These are phyloP conservation scores for Rhinatrema bivittatum DNA, from an alignment of 2,797 vertebrate species.

Conservation along the genomic window DNA sequence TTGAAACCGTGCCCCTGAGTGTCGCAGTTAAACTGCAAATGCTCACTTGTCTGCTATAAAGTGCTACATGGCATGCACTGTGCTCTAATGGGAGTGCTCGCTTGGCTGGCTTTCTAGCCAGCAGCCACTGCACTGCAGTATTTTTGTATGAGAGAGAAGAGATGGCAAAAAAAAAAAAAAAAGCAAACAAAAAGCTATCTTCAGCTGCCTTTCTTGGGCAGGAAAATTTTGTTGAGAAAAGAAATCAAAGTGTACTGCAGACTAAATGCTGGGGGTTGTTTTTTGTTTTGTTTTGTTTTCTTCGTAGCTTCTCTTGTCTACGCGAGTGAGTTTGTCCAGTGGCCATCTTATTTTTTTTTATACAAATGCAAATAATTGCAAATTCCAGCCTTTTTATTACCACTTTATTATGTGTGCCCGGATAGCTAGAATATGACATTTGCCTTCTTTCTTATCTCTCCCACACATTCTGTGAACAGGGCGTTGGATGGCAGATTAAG, in stretches of 20 bases:
- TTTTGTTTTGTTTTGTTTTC: no score
- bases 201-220: not conserved
- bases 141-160: not conserved
- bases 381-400: constrained; percentile 6
- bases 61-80: no score
- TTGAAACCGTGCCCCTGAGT: not conserved
- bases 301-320: not conserved
- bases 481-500: no score
- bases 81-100: no score
- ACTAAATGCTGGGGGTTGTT: no score
- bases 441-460: no score
- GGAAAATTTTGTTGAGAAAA: not conserved
- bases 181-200: not conserved
- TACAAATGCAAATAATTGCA: constrained; percentile 7
- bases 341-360: not conserved
- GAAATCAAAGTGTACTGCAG: no score
- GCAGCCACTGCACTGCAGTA: constrained; percentile 27
- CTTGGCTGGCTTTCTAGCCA: constrained; percentile 12
- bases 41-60: not conserved
- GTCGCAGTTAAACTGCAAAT: not conserved
- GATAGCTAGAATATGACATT: no score
- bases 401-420: not conserved
- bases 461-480: no score
- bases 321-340: no score
- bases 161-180: no score